Evolutionary conservation across 2,888 invertebrate species (phyloP), one percentile per base, ranked within the genome.

Genomic region (Volucella bombylans): DNA sequence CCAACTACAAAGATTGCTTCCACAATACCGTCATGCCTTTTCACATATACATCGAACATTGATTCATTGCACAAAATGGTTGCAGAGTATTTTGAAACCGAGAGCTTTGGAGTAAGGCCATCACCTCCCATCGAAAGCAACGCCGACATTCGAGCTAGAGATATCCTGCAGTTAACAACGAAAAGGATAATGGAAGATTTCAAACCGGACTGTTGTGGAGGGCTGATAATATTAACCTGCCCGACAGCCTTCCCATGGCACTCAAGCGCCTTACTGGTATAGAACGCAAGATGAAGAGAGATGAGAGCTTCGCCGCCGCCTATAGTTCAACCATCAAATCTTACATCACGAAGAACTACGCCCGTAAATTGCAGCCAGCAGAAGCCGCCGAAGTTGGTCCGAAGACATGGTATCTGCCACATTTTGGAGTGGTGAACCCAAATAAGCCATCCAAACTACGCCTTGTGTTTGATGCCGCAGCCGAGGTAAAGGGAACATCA

Each of bases 391-490:
- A 12, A 14, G 38, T 54, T 8, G 38, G 43, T n/a, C 54, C 59
- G 11, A 52, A 31, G 61, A 87, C 74, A 6, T 88, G 88, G 88
- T 88, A 87, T 59, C 49, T 88, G 10, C 88, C 88, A 4, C 87
- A 88, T 54, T 88, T 89, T 80, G 77, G 86, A 15, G 87, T 88
- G 6, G 68, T 43, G 3, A 89, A 89, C 50, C 81, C 87, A 1
- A 88, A 88, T 15, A 89, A 89, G 55, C 82, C 82, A 11, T 81
- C 73, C 45, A 79, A 87, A 71, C 54, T 88, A 3, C 77, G 89
- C n/a, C 54, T 89, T 1, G 89, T 89, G 0, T 89, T 82, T 55
- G 89, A 89, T 72, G 89, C 89, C 8, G 89, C 88, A 8, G 89
- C 88, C 1, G 86, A 73, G 12, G 73, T 55, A 8, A 38, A 87